phyloP scores from a whole-genome alignment of 2,888 invertebrate genomes.

The Mystacides longicornis region DNA sequence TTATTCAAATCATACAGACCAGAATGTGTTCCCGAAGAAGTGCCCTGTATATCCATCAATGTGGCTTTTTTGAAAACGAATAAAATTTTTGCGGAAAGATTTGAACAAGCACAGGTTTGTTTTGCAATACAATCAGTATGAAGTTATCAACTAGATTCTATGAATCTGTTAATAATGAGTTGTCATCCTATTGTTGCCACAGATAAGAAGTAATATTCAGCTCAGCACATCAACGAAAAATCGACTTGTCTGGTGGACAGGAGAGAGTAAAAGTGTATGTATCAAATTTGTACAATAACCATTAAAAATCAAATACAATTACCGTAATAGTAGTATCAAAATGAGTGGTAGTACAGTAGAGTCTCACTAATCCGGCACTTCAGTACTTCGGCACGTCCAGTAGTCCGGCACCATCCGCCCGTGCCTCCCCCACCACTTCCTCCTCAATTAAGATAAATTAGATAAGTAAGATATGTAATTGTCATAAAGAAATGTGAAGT shows the following conservation, averaged over 20 bases:
- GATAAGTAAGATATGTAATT: too few relatives aligned
- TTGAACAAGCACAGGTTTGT: constrained; percentile 37
- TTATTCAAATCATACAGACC: constrained; percentile 46
- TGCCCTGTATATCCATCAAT: constrained; percentile 41
- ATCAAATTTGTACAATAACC: background rate
- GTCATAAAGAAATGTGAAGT: too few relatives aligned
- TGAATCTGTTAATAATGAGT: background rate
- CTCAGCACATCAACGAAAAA: constrained; percentile 9
- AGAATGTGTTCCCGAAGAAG: constrained; percentile 43
- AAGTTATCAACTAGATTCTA: background rate
- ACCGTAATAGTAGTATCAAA: too few relatives aligned
- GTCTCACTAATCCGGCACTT: too few relatives aligned
- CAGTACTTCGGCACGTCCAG: too few relatives aligned
- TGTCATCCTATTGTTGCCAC: background rate
- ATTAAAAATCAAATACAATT: too few relatives aligned
- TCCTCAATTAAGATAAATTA: too few relatives aligned
- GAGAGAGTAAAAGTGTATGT: constrained; percentile 4
- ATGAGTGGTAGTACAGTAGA: too few relatives aligned
- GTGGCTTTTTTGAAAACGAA: constrained; percentile 41
- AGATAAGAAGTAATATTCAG: constrained; percentile 18
- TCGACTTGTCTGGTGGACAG: constrained; percentile 22
- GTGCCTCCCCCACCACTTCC: too few relatives aligned
- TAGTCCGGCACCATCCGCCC: too few relatives aligned
- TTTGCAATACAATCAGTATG: background rate
- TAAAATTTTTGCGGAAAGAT: constrained; percentile 33